phyloP scores from a whole-genome alignment of 2,797 vertebrate genomes.

The Pangasius sanitwongsei region DNA sequence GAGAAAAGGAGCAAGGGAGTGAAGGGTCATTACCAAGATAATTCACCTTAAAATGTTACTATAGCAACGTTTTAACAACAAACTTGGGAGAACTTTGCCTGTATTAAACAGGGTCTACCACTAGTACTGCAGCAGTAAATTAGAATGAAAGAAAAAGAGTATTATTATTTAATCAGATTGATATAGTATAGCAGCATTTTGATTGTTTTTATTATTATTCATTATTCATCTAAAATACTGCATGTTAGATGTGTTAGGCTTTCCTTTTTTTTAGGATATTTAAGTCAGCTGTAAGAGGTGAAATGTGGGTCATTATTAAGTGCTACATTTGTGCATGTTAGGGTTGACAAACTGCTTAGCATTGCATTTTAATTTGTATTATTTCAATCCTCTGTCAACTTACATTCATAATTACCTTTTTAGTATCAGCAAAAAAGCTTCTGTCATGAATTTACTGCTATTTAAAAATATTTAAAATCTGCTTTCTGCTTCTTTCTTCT shows the following conservation, averaged over 20 bases:
- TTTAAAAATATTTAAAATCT: background rate
- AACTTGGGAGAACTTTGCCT: constrained; percentile 13
- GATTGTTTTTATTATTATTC: background rate
- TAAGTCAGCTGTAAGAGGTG: background rate
- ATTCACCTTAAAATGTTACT: constrained; percentile 44
- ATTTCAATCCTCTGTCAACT: background rate
- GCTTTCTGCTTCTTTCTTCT: background rate
- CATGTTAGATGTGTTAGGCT: background rate
- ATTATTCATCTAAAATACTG: background rate
- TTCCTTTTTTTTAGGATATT: background rate
- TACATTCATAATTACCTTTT: background rate
- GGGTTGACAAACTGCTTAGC: background rate
- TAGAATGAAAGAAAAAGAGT: background rate
- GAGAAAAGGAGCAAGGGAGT: constrained; percentile 10
- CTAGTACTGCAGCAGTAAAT: background rate
- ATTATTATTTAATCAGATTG: background rate
- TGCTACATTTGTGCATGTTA: background rate
- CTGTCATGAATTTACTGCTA: background rate
- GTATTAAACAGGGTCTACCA: background rate
- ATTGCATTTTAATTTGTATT: background rate
- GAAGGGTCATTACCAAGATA: constrained; percentile 39
- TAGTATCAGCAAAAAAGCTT: background rate
- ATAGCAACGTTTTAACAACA: constrained; percentile 39
- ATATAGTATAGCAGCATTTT: background rate
- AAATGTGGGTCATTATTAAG: background rate